These are phyloP conservation scores for Neopipo cinnamomea DNA, from an alignment of 2,113 vertebrate species.

Conservation along the genomic window DNA sequence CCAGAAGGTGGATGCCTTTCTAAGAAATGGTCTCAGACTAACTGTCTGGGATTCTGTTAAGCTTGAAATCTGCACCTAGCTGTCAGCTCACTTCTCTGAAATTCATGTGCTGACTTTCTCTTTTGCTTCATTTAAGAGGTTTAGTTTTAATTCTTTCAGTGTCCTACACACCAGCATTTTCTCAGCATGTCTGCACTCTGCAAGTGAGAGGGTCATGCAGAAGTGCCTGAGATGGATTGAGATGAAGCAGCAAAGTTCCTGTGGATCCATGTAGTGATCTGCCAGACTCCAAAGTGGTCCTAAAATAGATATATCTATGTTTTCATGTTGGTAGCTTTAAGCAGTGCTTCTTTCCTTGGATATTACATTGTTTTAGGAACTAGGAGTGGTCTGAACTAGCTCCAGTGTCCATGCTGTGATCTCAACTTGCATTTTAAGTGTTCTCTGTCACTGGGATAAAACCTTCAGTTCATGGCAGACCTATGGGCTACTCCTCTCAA, in stretches of 20 bases:
- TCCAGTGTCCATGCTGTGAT: neutral
- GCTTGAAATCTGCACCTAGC: neutral
- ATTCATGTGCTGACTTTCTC: neutral
- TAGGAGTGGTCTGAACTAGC: neutral
- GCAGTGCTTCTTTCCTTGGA: neutral
- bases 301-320: accelerated
- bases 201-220: neutral
- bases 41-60: neutral
- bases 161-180: neutral
- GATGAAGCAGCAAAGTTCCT: neutral
- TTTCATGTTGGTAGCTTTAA: neutral
- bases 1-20: neutral
- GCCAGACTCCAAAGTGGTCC: neutral
- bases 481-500: neutral
- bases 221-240: neutral
- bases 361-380: neutral
- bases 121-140: neutral
- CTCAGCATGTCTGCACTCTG: neutral
- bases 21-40: neutral
- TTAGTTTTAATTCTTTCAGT: neutral
- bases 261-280: neutral
- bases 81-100: neutral
- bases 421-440: neutral
- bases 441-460: neutral
- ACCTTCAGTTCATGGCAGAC: neutral